Percentiles rank a stretch among this genome's conserved stretches.
Conservation (phyloP, 2,113 vertebrate species). For the Ahaetulla prasina region DNA sequence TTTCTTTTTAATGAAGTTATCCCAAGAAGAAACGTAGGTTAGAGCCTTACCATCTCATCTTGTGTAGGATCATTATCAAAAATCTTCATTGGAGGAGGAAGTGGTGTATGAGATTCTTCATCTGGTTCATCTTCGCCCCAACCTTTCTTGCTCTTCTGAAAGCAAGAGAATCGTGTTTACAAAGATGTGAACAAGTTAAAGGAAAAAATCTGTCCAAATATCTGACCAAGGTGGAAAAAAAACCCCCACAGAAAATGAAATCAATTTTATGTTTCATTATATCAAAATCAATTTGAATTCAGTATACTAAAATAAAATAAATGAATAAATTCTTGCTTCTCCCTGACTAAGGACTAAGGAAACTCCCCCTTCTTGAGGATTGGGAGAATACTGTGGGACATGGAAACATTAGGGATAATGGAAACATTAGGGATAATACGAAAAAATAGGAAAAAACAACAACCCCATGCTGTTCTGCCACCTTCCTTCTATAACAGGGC, state of each 20-base stretch:
- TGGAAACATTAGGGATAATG: not conserved
- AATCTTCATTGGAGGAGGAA: conserved; percentile 98
- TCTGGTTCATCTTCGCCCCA: conserved; percentile 96
- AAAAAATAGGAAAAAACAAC: too few relatives aligned
- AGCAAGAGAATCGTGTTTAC: conserved; percentile 56
- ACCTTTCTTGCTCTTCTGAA: conserved; percentile 84
- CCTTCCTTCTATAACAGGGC: not conserved
- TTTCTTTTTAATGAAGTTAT: not conserved
- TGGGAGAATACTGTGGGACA: not conserved
- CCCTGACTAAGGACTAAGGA: not conserved
- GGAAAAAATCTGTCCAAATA: not conserved
- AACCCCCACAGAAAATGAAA: not conserved
- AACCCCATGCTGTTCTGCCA: not conserved
- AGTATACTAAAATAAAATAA: not conserved
- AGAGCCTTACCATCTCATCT: conserved; percentile 87
- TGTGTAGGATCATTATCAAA: conserved; percentile 92
- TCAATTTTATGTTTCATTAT: not conserved
- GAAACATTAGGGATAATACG: too few relatives aligned
- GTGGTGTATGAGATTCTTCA: conserved; percentile 89
- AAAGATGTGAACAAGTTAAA: not conserved
- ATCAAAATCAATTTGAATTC: not conserved
- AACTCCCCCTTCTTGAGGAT: not conserved
- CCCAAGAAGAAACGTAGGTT: not conserved
- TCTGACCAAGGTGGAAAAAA: not conserved
- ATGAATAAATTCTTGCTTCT: not conserved